Conservation (phyloP, 2,113 vertebrate species). For the Budorcas taxicolor region DNA sequence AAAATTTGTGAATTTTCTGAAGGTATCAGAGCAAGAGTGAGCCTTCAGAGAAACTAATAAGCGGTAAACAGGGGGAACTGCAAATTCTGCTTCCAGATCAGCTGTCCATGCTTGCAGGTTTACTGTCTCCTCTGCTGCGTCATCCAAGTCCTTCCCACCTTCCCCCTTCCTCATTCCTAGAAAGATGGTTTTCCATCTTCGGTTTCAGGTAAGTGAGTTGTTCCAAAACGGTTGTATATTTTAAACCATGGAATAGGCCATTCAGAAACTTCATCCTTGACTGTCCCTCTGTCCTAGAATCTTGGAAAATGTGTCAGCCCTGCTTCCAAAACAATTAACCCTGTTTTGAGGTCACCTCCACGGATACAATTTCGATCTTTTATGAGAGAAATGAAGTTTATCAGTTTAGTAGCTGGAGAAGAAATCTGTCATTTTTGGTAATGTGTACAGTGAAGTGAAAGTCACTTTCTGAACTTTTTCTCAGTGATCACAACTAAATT, state of each 20-base stretch:
- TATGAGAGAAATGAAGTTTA: background rate
- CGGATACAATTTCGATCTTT: background rate
- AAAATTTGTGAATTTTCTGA: background rate
- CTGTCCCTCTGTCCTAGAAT: background rate
- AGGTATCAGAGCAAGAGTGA: background rate
- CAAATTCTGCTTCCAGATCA: background rate
- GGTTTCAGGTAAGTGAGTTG: background rate
- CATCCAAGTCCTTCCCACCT: fast-evolving
- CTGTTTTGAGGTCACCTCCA: background rate
- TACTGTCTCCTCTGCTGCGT: background rate
- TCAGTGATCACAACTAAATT: background rate
- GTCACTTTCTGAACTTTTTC: background rate
- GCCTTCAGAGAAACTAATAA: background rate
- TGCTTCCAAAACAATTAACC: background rate
- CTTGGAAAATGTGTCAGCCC: background rate
- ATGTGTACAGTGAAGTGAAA: background rate
- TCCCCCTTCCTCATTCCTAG: too few species aligned
- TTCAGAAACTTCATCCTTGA: background rate
- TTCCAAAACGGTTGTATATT: background rate
- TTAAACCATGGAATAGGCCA: background rate
- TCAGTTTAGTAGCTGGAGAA: background rate
- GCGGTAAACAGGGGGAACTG: background rate
- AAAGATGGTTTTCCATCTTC: background rate
- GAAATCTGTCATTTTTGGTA: background rate
- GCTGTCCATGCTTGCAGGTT: fast-evolving